phyloP scores from a whole-genome alignment of 1,140 invertebrate species.

The Luehdorfia chinensis region DNA sequence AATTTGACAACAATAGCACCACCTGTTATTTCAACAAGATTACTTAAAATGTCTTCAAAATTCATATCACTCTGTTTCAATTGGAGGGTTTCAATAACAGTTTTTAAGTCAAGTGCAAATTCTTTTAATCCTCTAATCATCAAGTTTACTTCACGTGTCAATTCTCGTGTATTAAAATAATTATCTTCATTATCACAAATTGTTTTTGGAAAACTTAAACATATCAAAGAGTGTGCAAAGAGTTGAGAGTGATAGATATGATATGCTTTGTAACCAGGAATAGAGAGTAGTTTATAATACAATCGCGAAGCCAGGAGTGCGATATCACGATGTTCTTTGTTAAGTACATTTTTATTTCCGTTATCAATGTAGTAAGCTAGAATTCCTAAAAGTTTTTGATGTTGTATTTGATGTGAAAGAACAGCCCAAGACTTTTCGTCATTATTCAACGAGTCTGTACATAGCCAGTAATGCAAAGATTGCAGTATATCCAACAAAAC shows the following conservation, averaged over 20 bases:
- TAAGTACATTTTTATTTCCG: conserved; percentile 53
- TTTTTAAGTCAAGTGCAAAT: conserved; percentile 47
- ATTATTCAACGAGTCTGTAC: conserved; percentile 16
- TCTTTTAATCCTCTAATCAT: conserved; percentile 41
- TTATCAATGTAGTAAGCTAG: conserved; percentile 55
- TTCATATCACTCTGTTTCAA: conserved; percentile 56
- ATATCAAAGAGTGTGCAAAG: conserved; percentile 55
- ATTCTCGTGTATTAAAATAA: conserved; percentile 44
- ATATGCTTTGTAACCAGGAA: conserved; percentile 62
- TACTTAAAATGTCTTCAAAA: conserved; percentile 66
- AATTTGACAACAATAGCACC: conserved; percentile 53
- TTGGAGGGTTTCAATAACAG: conserved; percentile 42
- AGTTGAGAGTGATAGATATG: conserved; percentile 69
- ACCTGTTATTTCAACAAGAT: conserved; percentile 56
- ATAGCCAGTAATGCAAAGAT: conserved; percentile 38
- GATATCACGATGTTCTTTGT: conserved; percentile 46
- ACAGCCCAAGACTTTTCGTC: conserved; percentile 54
- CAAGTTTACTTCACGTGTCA: conserved; percentile 50
- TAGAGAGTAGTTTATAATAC: conserved; percentile 57
- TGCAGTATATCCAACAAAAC: conserved; percentile 37
- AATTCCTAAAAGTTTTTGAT: conserved; percentile 50
- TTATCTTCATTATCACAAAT: conserved; percentile 57
- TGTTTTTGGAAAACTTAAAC: conserved; percentile 51
- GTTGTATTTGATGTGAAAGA: conserved; percentile 42
- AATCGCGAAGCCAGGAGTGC: conserved; percentile 53